These are phyloP conservation scores for Reticulitermes speratus DNA, from an alignment of 1,140 invertebrate genomes.

Conservation along the genomic window DNA sequence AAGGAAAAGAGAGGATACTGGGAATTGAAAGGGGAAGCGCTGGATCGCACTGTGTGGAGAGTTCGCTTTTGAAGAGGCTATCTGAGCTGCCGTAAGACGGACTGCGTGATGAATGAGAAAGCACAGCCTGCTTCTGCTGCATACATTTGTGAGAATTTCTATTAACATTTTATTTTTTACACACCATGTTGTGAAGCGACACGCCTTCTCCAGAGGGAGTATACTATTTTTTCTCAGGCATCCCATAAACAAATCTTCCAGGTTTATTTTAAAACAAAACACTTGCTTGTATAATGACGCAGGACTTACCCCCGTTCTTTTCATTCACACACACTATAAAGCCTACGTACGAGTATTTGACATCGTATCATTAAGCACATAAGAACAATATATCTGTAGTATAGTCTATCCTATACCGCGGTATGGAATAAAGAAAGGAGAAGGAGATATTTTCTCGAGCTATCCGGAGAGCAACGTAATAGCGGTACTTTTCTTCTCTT, in stretches of 20 bases:
- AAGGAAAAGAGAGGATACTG: too few relatives aligned
- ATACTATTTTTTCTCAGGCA: not conserved
- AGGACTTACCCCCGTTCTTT: not conserved
- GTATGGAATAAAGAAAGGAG: not conserved
- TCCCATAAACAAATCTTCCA: slow-evolving; percentile 4
- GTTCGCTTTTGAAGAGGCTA: too few relatives aligned
- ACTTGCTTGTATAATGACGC: not conserved
- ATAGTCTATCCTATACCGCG: not conserved
- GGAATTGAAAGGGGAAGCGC: too few relatives aligned
- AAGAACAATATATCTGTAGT: not conserved
- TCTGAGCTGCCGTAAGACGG: too few relatives aligned
- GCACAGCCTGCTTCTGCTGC: too few relatives aligned
- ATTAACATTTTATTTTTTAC: too few relatives aligned
- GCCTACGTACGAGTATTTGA: not conserved
- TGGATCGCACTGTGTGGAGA: too few relatives aligned
- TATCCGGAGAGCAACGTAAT: not conserved
- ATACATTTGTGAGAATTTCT: too few relatives aligned
- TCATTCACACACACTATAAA: not conserved
- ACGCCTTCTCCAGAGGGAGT: not conserved
- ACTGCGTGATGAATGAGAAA: too few relatives aligned
- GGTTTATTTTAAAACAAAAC: not conserved
- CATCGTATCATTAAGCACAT: not conserved
- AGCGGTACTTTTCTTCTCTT: not conserved
- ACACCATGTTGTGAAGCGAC: too few relatives aligned
- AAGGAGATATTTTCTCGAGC: not conserved